Evolutionary conservation across 2,888 invertebrate genomes (phyloP), one percentile per base, ranked within the genome.

Genomic region (Nematopogon swammerdamellus): DNA sequence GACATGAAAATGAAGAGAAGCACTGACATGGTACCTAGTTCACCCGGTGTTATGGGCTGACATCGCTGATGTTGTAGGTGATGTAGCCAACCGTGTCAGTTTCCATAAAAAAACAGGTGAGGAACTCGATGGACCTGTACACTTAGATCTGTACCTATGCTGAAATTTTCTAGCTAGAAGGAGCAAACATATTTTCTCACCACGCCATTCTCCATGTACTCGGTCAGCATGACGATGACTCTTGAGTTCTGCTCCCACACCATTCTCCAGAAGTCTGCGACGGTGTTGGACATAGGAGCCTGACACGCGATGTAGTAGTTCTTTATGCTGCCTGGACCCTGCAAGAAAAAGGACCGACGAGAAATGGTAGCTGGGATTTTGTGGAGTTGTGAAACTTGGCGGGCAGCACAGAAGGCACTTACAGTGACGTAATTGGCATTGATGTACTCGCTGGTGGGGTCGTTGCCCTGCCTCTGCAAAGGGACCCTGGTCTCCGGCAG

Each of bases 251-350:
- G 95, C 63, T 96, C 95, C 96, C 96, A 96, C 48, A 95, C 85
- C 96, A 97, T 95, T 44, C 92, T 83, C 96, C 96, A 97, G 69
- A 96, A 95, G 72, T 97, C 96, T 25, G 82, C 80, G 1, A 93
- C 87, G 0, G 95, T 96, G 56, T 86, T 85, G 51, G 89, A 85
- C 56, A 95, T 75, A 0, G 96, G 96, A 10, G 92, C 95, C 71
- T 97, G 96, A 59, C 92, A 91, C 17, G 94, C 93, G 30, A 97
- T 94, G 72, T 96, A 97, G 67, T 90, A 91, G 60, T 89, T 89
- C 20, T 85, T 85, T 18, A 87, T 85, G 61, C 89, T 89, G 59
- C 90, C 91, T 1, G 93, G 92, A 48, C 96, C 96, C 94, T 95
- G 68, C 51, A 50, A 20, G 29, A 19, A 45, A 44, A 25, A n/a